phyloP scores from a whole-genome alignment of 1,140 invertebrate genomes.

The Heliconius hewitsoni region DNA sequence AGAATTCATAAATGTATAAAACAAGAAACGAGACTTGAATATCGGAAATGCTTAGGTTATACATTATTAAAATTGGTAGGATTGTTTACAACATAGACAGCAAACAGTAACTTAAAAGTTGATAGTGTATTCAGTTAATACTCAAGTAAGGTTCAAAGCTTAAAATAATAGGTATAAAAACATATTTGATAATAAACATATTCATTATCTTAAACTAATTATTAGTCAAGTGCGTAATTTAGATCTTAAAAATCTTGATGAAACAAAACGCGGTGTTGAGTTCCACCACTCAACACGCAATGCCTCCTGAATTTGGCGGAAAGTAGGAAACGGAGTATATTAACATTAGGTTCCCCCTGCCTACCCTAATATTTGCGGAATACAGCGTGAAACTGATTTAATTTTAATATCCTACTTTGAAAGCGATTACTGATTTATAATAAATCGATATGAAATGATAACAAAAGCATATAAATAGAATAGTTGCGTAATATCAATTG shows the following conservation, averaged over 20 bases:
- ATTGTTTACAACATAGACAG: not conserved
- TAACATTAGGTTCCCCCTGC: too few relatives aligned
- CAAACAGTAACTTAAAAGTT: not conserved
- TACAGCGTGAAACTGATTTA: too few relatives aligned
- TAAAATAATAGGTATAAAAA: not conserved
- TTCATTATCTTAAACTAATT: not conserved
- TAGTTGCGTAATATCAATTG: not conserved
- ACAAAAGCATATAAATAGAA: not conserved
- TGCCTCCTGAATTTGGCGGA: too few relatives aligned
- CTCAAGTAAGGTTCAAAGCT: not conserved
- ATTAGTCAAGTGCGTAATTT: not conserved
- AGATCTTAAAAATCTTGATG: not conserved
- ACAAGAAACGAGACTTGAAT: conserved; percentile 44
- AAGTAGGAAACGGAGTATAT: too few relatives aligned
- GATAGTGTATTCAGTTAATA: not conserved
- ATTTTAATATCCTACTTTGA: not conserved
- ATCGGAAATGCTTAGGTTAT: conserved; percentile 25
- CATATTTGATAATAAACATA: not conserved
- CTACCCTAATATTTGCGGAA: too few relatives aligned
- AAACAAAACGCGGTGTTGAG: too few relatives aligned
- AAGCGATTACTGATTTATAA: not conserved
- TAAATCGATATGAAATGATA: not conserved
- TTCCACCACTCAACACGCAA: too few relatives aligned
- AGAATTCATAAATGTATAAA: conserved; percentile 40
- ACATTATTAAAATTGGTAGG: not conserved